Conservation (phyloP, 2,797 vertebrate genomes). For the Esox lucius region DNA sequence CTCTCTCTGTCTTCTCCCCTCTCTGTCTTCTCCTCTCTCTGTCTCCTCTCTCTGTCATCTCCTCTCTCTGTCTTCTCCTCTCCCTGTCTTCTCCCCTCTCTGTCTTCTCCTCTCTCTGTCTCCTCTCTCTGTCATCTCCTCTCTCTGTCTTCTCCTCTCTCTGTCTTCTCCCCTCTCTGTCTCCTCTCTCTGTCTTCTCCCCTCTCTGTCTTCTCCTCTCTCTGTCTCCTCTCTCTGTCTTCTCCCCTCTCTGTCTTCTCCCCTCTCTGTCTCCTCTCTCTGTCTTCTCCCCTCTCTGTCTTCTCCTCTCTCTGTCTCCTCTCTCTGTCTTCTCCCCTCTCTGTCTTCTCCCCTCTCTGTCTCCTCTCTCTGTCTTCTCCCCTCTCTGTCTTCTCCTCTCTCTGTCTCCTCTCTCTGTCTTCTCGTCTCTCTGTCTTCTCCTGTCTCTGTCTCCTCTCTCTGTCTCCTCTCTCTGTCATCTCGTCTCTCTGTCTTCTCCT, state of each 20-base stretch:
- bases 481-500: not conserved
- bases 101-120: conserved; percentile 21
- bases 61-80: not conserved
- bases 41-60: not conserved
- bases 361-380: not conserved
- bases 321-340: conserved; percentile 15
- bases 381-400: not conserved
- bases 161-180: conserved; percentile 18
- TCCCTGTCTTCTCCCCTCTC: conserved; percentile 17
- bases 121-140: not conserved
- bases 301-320: conserved; percentile 21
- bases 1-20: conserved; percentile 26
- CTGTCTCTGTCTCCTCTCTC: conserved; percentile 30
- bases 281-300: not conserved
- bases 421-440: not conserved
- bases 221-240: not conserved
- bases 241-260: not conserved
- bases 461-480: conserved; percentile 1
- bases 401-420: not conserved
- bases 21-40: not conserved
- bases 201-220: not conserved
- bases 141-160: conserved; percentile 5
- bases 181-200: conserved; percentile 18
- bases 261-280: conserved; percentile 1
- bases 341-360: not conserved